Percentiles rank a stretch among this genome's conserved stretches.
These are phyloP conservation scores for Heterotilapia buettikoferi DNA, from an alignment of 2,113 vertebrate genomes.

Conservation along the genomic window DNA sequence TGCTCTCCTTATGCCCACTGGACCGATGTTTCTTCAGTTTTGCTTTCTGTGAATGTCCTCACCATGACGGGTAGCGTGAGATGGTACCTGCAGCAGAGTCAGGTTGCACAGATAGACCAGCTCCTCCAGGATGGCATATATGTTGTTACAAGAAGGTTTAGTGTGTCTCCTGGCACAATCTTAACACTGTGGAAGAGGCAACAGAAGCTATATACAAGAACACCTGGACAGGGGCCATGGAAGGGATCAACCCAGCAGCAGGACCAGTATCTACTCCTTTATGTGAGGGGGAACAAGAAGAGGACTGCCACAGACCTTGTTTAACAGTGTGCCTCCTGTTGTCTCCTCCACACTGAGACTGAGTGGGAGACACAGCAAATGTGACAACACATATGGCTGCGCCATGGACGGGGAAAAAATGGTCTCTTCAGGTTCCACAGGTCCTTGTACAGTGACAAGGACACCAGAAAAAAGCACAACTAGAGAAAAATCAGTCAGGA, in stretches of 20 bases:
- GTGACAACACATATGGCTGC: not conserved
- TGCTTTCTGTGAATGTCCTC: not conserved
- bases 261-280: not conserved
- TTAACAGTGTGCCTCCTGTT: not conserved
- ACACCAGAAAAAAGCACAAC: not conserved
- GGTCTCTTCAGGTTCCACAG: not conserved
- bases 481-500: not conserved
- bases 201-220: not conserved
- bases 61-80: fast-evolving
- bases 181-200: not conserved
- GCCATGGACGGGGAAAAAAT: not conserved
- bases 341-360: not conserved
- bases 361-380: not conserved
- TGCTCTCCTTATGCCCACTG: not conserved
- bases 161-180: not conserved
- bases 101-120: not conserved
- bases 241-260: not conserved
- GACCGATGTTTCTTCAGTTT: not conserved
- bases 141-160: not conserved
- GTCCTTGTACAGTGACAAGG: not conserved
- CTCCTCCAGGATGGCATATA: not conserved
- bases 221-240: not conserved
- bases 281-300: not conserved
- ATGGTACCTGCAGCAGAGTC: not conserved
- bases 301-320: not conserved